Conservation (phyloP, 1,140 invertebrate species). For the Psix sp. region DNA sequence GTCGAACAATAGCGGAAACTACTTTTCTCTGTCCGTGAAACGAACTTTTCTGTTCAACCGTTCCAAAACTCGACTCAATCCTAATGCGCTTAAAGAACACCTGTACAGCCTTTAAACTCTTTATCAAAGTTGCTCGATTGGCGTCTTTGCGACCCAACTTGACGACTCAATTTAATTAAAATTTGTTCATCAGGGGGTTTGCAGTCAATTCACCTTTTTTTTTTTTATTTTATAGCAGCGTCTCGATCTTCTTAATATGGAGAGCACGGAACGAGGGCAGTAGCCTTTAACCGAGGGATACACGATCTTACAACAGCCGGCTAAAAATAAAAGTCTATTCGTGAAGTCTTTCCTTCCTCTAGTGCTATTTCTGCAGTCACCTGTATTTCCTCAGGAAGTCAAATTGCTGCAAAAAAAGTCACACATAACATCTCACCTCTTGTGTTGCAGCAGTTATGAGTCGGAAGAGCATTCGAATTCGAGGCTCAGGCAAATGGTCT, state of each 20-base stretch:
- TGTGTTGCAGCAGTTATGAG: constrained; percentile 27
- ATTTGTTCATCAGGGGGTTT: not conserved
- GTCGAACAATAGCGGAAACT: too few relatives aligned
- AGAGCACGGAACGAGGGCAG: constrained; percentile 44
- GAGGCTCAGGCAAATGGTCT: constrained; percentile 40
- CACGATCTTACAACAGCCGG: constrained; percentile 48
- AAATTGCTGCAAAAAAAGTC: constrained; percentile 55
- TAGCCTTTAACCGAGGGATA: constrained; percentile 50
- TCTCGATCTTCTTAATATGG: constrained; percentile 6
- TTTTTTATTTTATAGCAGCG: constrained; percentile 2
- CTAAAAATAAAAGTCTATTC: constrained; percentile 58
- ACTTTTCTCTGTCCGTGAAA: too few relatives aligned
- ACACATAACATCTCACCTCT: constrained; percentile 44
- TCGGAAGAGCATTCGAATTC: constrained; percentile 50
- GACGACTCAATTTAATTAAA: constrained; percentile 14
- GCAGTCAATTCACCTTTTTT: not conserved
- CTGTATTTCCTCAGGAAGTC: constrained; percentile 46
- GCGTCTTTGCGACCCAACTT: not conserved
- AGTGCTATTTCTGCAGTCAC: constrained; percentile 56
- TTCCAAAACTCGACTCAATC: constrained; percentile 6
- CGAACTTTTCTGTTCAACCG: constrained; percentile 6
- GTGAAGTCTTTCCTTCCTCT: constrained; percentile 43
- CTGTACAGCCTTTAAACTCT: constrained; percentile 12
- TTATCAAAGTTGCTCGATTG: constrained; percentile 1
- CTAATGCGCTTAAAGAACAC: constrained; percentile 14